phyloP scores from a whole-genome alignment of 2,888 invertebrate species.

The Drosophila falleni region DNA sequence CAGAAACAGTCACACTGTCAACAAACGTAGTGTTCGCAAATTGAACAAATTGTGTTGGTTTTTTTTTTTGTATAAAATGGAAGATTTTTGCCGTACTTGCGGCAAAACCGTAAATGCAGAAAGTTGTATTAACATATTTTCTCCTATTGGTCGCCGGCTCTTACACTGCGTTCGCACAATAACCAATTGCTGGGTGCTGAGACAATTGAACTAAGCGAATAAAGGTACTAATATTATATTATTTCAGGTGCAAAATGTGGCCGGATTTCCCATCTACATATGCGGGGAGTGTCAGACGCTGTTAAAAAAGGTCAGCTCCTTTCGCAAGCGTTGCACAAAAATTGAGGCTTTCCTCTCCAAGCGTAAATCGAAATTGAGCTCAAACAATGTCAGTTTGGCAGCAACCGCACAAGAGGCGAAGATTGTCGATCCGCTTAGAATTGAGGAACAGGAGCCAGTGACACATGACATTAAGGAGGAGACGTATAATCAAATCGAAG shows the following conservation, averaged over 20 bases:
- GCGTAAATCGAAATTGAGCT: constrained; percentile 32
- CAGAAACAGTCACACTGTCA: constrained; percentile 15
- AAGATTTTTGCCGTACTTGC: constrained; percentile 68
- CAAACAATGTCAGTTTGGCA: background rate
- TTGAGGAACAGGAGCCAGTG: constrained; percentile 26
- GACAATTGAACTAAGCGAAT: background rate
- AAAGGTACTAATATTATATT: background rate
- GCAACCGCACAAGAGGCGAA: constrained; percentile 1
- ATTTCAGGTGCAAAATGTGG: constrained; percentile 53
- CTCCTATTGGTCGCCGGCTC: constrained; percentile 38
- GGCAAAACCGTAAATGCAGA: constrained; percentile 53
- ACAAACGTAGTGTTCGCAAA: constrained; percentile 18
- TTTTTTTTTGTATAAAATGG: constrained; percentile 42
- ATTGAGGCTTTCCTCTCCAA: constrained; percentile 56
- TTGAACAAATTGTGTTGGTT: background rate
- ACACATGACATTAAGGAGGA: constrained; percentile 24
- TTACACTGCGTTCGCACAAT: constrained; percentile 50
- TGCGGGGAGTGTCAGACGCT: constrained; percentile 57
- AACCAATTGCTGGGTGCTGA: constrained; percentile 66
- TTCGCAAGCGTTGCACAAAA: constrained; percentile 63
- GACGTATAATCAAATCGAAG: background rate
- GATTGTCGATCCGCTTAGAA: constrained; percentile 48
- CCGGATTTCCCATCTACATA: constrained; percentile 49
- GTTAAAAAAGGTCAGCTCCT: constrained; percentile 46
- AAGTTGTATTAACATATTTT: constrained; percentile 44